Base-by-base conservation (phyloP, 2,888 invertebrate genomes). In the Heteromurus nitidus region DNA sequence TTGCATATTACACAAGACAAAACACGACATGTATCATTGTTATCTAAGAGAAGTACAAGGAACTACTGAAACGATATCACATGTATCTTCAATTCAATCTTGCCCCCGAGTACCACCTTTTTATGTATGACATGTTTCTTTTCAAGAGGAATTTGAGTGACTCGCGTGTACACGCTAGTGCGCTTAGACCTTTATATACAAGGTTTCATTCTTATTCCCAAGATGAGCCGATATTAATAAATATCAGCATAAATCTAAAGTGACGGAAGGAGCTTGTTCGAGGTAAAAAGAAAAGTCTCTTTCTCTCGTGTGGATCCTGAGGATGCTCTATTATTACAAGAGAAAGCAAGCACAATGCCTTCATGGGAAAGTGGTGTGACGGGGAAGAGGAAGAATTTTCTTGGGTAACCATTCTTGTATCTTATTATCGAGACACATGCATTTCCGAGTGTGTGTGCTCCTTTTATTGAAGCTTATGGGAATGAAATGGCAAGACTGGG, bases 211-310 rank as follows among this genome's bases (percentile, higher is more conserved):
- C 31, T 31, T 20, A 20, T 18, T 65, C 42, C 65, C 65, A 26
- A 22, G 31, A 50, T 50, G 30, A 68, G 68, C 36, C 36, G 28
- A 53, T 68, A 68, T 68, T 68, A 68, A 68, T 68, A 68, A 68
- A 68, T 68, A 68, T 68, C 68, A 47, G 68, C 53, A 53, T 68
- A 68, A 68, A 68, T 79, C 62, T 79, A 58, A 44, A 64, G 70
- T 79, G 77, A 79, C 70, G 67, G 77, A 64, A 67, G 62, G 22
- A 36, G 20, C 31, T 68, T 69, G 67, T 50, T 50, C 20, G 20
- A 18, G n/a, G n/a, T n/a, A n/a, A n/a, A n/a, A 16, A 22, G 42
- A 55, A 74, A 64, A 74, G 28, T 22, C 30, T 50, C 64, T 64
- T 28, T 58, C 31, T 53, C 5, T 36, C 36, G n/a, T n/a, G n/a